Percentiles rank a stretch among this genome's conserved stretches.
These are phyloP conservation scores for Periplaneta americana DNA, from an alignment of 1,140 invertebrate species.

Conservation along the genomic window DNA sequence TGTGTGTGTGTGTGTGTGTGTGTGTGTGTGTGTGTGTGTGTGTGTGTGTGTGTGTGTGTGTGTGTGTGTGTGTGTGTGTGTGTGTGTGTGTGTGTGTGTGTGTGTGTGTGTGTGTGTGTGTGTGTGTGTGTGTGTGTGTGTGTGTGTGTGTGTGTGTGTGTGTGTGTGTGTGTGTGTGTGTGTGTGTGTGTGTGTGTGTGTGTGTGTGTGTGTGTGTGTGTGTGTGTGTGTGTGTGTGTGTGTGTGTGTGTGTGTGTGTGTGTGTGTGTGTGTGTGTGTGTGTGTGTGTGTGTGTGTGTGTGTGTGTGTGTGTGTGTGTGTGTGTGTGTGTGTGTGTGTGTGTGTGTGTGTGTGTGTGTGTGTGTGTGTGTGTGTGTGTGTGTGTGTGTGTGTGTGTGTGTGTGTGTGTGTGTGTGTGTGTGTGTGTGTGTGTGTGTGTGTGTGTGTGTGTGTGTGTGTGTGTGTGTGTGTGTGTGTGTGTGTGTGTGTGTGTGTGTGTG, in stretches of 20 bases:
- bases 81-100: constrained; percentile 23
- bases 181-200: constrained; percentile 44
- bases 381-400: constrained; percentile 21
- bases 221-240: no score
- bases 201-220: constrained; percentile 44
- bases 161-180: constrained; percentile 41
- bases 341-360: constrained; percentile 22
- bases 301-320: constrained; percentile 22
- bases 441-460: constrained; percentile 22
- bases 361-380: constrained; percentile 22
- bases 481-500: constrained; percentile 22
- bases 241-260: constrained; percentile 22
- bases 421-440: constrained; percentile 22
- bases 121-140: constrained; percentile 23
- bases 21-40: constrained; percentile 23
- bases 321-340: constrained; percentile 22
- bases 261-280: constrained; percentile 22
- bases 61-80: constrained; percentile 23
- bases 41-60: constrained; percentile 23
- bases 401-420: constrained; percentile 22
- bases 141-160: constrained; percentile 23
- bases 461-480: constrained; percentile 22
- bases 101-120: constrained; percentile 23
- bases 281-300: constrained; percentile 22
- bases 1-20: constrained; percentile 36